Base-by-base conservation (phyloP, 2,113 vertebrate species). In the Drymodes brunneopygia region DNA sequence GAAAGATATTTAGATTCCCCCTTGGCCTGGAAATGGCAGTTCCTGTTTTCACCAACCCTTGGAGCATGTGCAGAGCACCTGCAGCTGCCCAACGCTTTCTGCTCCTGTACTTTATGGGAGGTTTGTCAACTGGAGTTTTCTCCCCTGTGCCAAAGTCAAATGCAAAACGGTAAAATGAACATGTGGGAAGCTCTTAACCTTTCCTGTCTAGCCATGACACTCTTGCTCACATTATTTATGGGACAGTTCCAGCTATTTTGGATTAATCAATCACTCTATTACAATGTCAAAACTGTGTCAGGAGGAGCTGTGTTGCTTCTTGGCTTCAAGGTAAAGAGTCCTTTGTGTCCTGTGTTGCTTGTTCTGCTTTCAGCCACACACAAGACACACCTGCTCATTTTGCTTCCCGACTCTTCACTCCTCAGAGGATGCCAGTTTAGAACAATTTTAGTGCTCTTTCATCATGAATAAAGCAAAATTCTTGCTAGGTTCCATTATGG, bases 231-330 rank as follows among this genome's bases (percentile, higher is more conserved):
- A 42, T 97, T 97, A 97, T 97, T 97, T 97, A 97, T 97, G 97
- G 91, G 96, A 90, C 79, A 89, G 90, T 95, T 97, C 95, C 85
- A 94, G 92, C 95, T 96, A 90, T 92, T 97, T 96, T 94, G 75
- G 92, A 93, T 97, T 97, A 96, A 97, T 97, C 97, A 96, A 96
- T 97, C 97, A 95, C 94, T 86, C 84, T 87, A 69, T 95, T 97
- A 80, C 94, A 90, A 86, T 97, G 94, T 96, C 96, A 97, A 47
- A 89, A 93, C 61, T 42, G 11, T 94, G 87, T 94, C 42, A 36
- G n/a, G 56, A 35, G 65, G 75, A 94, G 9, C 58, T 77, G 58
- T 92, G 89, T 90, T 87, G 57, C 94, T 88, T 84, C 85, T 81
- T 83, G 77, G 25, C 84, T 96, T 92, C 92, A 79, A 81, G 78